A percentile compares a stretch with the other conserved stretches of the same genome.
phyloP scores from a whole-genome alignment of 2,888 invertebrate genomes.

The Allophyes oxyacanthae region DNA sequence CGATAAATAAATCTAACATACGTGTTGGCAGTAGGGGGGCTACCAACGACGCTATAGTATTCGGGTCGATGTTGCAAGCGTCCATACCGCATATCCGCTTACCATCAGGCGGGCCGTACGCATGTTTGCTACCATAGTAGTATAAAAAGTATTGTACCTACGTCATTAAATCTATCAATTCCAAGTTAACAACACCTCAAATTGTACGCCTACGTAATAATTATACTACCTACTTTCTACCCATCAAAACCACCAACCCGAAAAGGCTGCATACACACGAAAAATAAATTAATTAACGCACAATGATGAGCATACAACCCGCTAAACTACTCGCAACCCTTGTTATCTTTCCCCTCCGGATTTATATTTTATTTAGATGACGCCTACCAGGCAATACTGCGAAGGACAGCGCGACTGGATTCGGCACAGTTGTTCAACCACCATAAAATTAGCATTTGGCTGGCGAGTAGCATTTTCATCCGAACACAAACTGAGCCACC shows the following conservation, averaged over 20 bases:
- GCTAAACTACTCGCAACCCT: constrained; percentile 63
- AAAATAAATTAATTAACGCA: constrained; percentile 54
- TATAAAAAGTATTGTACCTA: too few species aligned
- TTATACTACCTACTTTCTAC: too few species aligned
- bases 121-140: too few species aligned
- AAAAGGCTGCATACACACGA: constrained; percentile 8
- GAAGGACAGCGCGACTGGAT: constrained; percentile 82
- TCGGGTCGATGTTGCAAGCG: too few species aligned
- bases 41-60: too few species aligned
- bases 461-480: constrained; percentile 85
- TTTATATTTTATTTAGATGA: constrained; percentile 86
- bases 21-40: too few species aligned
- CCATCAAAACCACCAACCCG: constrained; percentile 6
- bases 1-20: too few species aligned
- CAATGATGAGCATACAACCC: constrained; percentile 46
- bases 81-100: too few species aligned
- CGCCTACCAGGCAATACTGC: constrained; percentile 84
- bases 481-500: constrained; percentile 80
- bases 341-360: constrained; percentile 68
- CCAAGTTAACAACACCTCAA: too few species aligned
- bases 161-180: too few species aligned
- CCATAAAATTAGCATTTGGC: constrained; percentile 90
- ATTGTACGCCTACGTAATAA: too few species aligned
- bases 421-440: constrained; percentile 88
- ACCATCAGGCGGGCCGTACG: too few species aligned